These are phyloP conservation scores for Leptopilina boulardi DNA, from an alignment of 1,140 invertebrate genomes.

Conservation along the genomic window DNA sequence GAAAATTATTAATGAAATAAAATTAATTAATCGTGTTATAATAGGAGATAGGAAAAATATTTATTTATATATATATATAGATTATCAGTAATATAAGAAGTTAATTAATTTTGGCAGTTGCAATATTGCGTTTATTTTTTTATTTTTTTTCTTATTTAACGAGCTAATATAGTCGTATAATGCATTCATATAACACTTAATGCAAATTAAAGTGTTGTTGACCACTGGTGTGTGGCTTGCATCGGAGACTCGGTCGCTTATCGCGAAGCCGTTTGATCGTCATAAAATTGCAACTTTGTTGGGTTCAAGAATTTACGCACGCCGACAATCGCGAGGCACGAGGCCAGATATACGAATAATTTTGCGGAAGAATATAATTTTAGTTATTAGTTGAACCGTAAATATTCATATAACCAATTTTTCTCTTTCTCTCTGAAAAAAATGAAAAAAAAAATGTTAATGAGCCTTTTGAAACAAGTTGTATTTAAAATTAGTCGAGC, in stretches of 20 bases:
- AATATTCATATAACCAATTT: neutral
- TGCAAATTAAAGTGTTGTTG: slow-evolving; percentile 27
- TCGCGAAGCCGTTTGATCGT: slow-evolving; percentile 21
- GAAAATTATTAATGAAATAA: no score
- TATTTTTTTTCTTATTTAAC: neutral
- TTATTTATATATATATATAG: no score
- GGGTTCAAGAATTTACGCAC: slow-evolving; percentile 10
- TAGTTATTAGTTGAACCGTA: neutral
- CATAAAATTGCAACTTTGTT: slow-evolving; percentile 29
- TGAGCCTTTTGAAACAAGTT: no score
- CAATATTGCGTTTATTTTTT: neutral
- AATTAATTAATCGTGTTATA: no score
- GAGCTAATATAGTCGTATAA: slow-evolving; percentile 19
- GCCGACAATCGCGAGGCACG: slow-evolving; percentile 17
- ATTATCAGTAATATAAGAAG: neutral
- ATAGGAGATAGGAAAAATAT: neutral
- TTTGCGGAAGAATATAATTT: neutral
- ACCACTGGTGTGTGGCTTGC: neutral
- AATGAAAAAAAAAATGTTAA: no score
- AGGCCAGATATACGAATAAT: neutral
- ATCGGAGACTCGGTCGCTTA: neutral
- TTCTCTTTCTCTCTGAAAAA: neutral
- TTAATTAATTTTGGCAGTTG: neutral
- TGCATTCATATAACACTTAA: slow-evolving; percentile 4
- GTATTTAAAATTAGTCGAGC: no score